phyloP scores from a whole-genome alignment of 2,797 vertebrate genomes.

The Gadopsis marmoratus region DNA sequence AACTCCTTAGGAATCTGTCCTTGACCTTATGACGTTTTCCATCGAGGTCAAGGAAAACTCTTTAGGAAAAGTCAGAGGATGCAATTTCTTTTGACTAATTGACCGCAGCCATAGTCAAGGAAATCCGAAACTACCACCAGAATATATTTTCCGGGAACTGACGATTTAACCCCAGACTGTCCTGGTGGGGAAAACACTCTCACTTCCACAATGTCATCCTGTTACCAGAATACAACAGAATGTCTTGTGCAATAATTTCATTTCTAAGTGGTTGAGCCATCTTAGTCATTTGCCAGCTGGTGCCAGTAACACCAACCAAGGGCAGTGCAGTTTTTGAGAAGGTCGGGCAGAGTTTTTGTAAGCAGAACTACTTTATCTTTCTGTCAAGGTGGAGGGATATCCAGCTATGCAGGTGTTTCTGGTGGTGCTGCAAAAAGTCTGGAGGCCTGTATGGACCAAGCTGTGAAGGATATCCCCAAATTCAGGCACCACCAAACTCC shows the following conservation, averaged over 20 bases:
- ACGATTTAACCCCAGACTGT: background rate
- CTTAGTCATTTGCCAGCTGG: background rate
- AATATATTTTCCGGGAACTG: background rate
- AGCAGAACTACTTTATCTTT: slow-evolving; percentile 10
- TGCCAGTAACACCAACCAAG: slow-evolving; percentile 4
- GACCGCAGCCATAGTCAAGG: too few species aligned
- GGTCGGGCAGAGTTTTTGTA: slow-evolving; percentile 18
- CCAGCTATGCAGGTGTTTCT: slow-evolving; percentile 80
- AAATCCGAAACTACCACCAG: background rate
- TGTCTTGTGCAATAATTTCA: slow-evolving; percentile 33
- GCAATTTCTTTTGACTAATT: too few species aligned
- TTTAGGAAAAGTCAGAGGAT: too few species aligned
- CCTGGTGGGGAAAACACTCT: background rate
- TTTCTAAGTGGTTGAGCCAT: background rate
- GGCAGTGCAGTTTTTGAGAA: background rate
- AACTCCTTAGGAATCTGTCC: too few species aligned
- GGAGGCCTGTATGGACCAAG: slow-evolving; percentile 80
- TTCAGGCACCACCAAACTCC: slow-evolving; percentile 80
- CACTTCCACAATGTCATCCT: slow-evolving; percentile 20
- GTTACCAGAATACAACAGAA: background rate
- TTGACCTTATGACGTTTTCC: too few species aligned
- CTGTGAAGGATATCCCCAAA: slow-evolving; percentile 79
- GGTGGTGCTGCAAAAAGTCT: slow-evolving; percentile 82
- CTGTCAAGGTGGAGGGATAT: slow-evolving; percentile 86
- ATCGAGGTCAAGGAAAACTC: too few species aligned